Percentiles rank a stretch among this genome's conserved stretches.
phyloP scores from a whole-genome alignment of 2,113 vertebrate species.

The Marmota monax region DNA sequence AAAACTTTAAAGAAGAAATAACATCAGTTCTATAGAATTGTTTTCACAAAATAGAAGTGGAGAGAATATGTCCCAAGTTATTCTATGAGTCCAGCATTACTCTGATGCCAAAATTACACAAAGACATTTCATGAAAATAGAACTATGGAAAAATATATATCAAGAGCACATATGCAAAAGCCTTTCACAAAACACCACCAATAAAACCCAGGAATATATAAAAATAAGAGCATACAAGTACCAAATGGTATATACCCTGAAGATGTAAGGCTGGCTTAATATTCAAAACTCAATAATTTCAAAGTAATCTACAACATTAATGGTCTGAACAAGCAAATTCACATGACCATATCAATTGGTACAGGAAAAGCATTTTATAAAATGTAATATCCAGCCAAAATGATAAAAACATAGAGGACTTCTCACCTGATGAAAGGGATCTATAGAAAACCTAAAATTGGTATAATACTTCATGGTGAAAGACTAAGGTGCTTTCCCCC shows the following conservation, averaged over 20 bases:
- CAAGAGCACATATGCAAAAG: not conserved
- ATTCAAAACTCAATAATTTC: not conserved
- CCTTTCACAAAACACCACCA: not conserved
- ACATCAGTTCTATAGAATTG: not conserved
- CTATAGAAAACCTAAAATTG: not conserved
- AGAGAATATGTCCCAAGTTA: slow-evolving; percentile 21
- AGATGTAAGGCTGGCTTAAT: not conserved
- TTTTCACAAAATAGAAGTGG: slow-evolving; percentile 13
- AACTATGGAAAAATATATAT: not conserved
- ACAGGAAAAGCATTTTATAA: not conserved
- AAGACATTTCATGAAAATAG: slow-evolving; percentile 24
- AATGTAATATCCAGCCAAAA: slow-evolving; percentile 5
- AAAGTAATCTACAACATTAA: slow-evolving; percentile 32
- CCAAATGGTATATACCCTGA: not conserved
- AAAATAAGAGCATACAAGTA: slow-evolving; percentile 29
- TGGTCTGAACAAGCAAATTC: slow-evolving; percentile 33
- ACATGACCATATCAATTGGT: not conserved
- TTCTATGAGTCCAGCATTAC: not conserved
- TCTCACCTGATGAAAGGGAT: not conserved
- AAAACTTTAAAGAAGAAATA: slow-evolving; percentile 41
- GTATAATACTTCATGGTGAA: slow-evolving; percentile 1
- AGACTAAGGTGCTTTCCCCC: not conserved
- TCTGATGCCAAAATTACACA: not conserved
- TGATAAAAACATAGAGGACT: slow-evolving; percentile 5
- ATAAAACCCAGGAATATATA: not conserved